Evolutionary conservation across 2,797 vertebrate genomes (phyloP), one percentile per base, ranked within the genome.

Genomic region (Distichodus sexfasciatus): DNA sequence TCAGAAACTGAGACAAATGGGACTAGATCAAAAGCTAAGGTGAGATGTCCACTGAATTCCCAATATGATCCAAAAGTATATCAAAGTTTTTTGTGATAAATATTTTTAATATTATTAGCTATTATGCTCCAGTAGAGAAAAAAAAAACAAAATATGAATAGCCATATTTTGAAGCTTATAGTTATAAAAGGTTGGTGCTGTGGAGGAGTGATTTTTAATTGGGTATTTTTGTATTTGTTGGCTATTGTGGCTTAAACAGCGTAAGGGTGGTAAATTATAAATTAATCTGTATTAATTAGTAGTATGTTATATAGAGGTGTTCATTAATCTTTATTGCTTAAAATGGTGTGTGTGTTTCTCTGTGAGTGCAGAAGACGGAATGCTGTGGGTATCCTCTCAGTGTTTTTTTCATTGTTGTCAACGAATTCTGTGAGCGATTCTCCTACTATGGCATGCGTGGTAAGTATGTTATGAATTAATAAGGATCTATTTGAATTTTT

Each of bases 361-460:
- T 81, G 40, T 50, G 54, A 29, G 33, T 33, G 70, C 71, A 91
- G 90, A 77, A 73, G 38, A 75, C 69, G 61, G 69, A 58, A 58
- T 81, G 89, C 43, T 88, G 78, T 44, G 93, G 94, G 2, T 98
- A 94, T 71, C 96, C 97, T 0, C 1, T 96, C 80, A 97, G 95
- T 83, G 95, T 98, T 78, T 96, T 96, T 88, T 97, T 98, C 86
- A 98, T 98, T 0, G 80, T 97, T 70, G 69, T 95, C 75, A 98
- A 96, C 81, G 95, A 98, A 82, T 99, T 99, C 89, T 98, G 94
- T 0, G 96, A 98, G 84, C 85, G 96, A 14, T 99, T 99, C 82
- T 99, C 97, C 84, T 99, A 97, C 89, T 97, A 96, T 97, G 96
- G 95, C 80, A 98, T 97, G 95, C 87, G 90, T 91, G 95, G 96